Conservation (phyloP, 2,888 invertebrate genomes). For the Sympetrum striolatum region DNA sequence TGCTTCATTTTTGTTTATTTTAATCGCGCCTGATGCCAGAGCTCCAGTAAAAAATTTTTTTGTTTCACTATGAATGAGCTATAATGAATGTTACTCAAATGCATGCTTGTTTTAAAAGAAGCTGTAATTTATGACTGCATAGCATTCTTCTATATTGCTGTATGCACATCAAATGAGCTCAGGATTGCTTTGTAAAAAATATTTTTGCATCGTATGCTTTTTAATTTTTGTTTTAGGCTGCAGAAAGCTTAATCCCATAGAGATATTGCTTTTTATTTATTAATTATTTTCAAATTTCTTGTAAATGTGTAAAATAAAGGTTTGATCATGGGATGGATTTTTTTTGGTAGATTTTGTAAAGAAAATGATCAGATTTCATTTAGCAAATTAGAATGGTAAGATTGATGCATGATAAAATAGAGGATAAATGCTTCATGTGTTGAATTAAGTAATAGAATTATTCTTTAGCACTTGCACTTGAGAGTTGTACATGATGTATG, state of each 20-base stretch:
- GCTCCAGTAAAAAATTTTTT: neutral
- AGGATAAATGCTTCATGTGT: neutral
- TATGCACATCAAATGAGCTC: neutral
- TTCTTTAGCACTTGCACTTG: conserved; percentile 4
- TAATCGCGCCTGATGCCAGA: neutral
- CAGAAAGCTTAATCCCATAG: neutral
- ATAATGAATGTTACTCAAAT: neutral
- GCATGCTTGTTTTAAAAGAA: neutral
- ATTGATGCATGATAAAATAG: neutral
- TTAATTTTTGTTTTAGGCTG: neutral
- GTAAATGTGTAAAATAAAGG: neutral
- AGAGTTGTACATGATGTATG: neutral
- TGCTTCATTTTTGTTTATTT: conserved; percentile 44
- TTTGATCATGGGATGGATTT: neutral
- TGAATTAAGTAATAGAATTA: neutral
- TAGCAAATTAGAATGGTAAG: neutral
- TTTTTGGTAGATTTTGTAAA: neutral
- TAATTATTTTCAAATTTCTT: neutral
- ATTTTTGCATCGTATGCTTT: neutral
- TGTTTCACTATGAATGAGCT: neutral
- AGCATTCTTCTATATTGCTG: neutral
- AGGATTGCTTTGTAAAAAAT: neutral
- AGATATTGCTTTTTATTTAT: neutral
- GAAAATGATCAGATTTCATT: neutral
- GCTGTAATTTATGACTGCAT: neutral